Conservation (phyloP, 2,888 invertebrate species). For the Melanostoma mellinum region DNA sequence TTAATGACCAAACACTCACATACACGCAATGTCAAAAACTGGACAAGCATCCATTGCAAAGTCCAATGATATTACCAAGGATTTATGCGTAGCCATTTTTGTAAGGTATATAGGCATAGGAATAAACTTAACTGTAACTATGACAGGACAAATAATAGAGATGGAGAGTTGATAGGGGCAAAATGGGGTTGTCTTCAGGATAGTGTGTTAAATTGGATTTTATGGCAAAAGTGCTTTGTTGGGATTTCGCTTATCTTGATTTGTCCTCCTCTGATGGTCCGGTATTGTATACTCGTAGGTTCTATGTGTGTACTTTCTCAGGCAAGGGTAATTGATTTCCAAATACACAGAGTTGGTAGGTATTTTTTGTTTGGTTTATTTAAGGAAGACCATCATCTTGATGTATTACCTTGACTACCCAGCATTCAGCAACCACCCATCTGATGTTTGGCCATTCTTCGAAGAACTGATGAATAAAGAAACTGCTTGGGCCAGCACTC, state of each 20-base stretch:
- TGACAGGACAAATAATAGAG: constrained; percentile 27
- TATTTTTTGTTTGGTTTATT: constrained; percentile 7
- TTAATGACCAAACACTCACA: constrained; percentile 42
- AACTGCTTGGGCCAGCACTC: constrained; percentile 23
- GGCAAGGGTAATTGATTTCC: constrained; percentile 58
- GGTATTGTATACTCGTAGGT: too few relatives aligned
- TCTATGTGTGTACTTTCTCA: not conserved
- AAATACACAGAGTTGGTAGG: constrained; percentile 33
- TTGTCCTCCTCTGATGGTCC: not conserved
- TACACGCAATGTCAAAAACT: not conserved
- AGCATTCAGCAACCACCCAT: not conserved
- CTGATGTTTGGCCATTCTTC: not conserved
- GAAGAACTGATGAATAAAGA: not conserved
- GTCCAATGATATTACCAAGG: constrained; percentile 44
- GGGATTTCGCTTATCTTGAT: constrained; percentile 58
- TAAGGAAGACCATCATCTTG: not conserved
- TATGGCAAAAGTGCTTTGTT: constrained; percentile 61
- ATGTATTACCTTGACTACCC: constrained; percentile 12
- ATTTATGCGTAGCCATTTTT: constrained; percentile 52
- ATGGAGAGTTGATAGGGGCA: not conserved
- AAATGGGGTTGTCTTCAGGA: not conserved
- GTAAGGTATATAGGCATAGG: constrained; percentile 36
- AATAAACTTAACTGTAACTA: constrained; percentile 25
- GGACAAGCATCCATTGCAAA: constrained; percentile 27
- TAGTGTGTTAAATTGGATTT: constrained; percentile 62